Evolutionary conservation across 2,797 vertebrate species (phyloP).

Genomic region (Lithobates pipiens): DNA sequence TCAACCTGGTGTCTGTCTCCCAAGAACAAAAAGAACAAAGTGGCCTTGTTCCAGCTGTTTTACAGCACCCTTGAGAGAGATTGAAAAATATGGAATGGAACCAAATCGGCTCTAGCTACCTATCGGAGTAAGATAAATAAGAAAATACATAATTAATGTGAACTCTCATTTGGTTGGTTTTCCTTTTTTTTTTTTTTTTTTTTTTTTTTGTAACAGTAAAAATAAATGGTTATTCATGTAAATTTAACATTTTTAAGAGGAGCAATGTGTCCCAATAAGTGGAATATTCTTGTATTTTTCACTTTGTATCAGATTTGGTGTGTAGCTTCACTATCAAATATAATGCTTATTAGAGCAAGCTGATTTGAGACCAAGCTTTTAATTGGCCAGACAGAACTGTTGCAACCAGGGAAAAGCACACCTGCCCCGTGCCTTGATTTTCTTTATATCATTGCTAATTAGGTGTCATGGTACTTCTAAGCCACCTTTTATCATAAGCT

Average conservation of each 20-base stretch:
- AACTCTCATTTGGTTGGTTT: too few relatives aligned
- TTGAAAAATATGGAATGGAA: too few relatives aligned
- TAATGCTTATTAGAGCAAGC: neutral
- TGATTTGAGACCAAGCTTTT: neutral
- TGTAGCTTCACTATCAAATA: too few relatives aligned
- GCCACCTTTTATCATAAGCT: slow-evolving; percentile 10
- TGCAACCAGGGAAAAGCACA: neutral
- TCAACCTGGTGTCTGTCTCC: too few relatives aligned
- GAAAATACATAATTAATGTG: too few relatives aligned
- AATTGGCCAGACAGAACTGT: slow-evolving; percentile 7
- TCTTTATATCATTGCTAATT: slow-evolving; percentile 15
- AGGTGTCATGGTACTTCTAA: slow-evolving; percentile 7
- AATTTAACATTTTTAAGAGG: neutral
- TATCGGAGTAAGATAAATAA: too few relatives aligned
- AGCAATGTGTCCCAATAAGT: neutral
- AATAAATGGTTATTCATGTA: neutral
- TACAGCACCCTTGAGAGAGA: too few relatives aligned
- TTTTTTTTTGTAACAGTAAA: too few relatives aligned
- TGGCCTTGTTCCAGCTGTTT: too few relatives aligned
- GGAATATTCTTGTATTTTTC: neutral
- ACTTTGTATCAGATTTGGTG: neutral
- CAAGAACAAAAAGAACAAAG: too few relatives aligned
- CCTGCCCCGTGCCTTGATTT: slow-evolving; percentile 5
- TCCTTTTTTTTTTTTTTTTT: too few relatives aligned
- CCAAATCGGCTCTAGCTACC: too few relatives aligned